Conservation (phyloP, 2,888 invertebrate species). For the Chydorus sphaericus region DNA sequence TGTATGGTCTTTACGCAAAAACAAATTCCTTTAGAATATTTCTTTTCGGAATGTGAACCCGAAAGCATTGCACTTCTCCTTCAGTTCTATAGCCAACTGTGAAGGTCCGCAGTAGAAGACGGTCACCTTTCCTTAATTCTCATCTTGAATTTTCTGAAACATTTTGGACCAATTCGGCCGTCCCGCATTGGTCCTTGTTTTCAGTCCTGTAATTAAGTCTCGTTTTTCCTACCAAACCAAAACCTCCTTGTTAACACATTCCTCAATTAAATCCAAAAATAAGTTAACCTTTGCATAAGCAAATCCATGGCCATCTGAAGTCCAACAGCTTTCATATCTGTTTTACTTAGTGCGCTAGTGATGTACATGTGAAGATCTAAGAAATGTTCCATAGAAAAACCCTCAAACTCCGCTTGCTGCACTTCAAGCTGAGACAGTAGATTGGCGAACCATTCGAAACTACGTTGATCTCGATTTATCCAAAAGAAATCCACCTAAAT, state of each 20-base stretch:
- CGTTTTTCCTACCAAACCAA: conserved; percentile 73
- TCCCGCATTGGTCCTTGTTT: conserved; percentile 84
- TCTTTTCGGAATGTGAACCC: conserved; percentile 81
- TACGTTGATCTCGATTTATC: conserved; percentile 88
- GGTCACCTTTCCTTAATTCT: conserved; percentile 77
- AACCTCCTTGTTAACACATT: too few relatives aligned
- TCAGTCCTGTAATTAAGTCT: conserved; percentile 80
- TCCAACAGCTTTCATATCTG: conserved; percentile 88
- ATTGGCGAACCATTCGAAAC: conserved; percentile 94
- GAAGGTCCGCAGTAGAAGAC: conserved; percentile 92
- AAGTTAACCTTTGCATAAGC: conserved; percentile 78
- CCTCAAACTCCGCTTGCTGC: conserved; percentile 78
- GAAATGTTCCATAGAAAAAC: conserved; percentile 66
- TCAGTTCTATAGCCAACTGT: conserved; percentile 58
- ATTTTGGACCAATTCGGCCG: conserved; percentile 92
- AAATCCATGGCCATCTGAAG: conserved; percentile 79
- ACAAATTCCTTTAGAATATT: conserved; percentile 60
- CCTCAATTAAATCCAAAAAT: too few relatives aligned
- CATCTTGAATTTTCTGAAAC: conserved; percentile 67
- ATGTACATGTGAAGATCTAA: conserved; percentile 96
- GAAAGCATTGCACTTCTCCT: conserved; percentile 74
- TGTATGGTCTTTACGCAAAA: too few relatives aligned
- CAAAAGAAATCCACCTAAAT: conserved; percentile 87
- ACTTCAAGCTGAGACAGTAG: conserved; percentile 82
- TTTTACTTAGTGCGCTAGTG: conserved; percentile 77